These are phyloP conservation scores for Phengaris alcon DNA, from an alignment of 2,888 invertebrate species.

Conservation along the genomic window DNA sequence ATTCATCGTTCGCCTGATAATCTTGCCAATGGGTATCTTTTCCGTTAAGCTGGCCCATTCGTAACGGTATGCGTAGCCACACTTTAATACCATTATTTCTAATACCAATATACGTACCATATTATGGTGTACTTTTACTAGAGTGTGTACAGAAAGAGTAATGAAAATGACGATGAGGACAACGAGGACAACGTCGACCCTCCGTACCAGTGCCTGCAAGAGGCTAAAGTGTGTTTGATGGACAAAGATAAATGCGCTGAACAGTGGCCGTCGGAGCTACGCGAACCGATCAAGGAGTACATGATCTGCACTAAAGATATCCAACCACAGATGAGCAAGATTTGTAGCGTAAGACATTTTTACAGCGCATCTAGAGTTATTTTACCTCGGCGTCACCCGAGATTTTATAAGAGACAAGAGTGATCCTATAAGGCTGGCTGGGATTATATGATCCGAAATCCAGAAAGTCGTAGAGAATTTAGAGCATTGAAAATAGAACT, in stretches of 20 bases:
- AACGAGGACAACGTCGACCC: too few species aligned
- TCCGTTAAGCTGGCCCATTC: too few species aligned
- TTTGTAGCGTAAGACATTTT: conserved; percentile 60
- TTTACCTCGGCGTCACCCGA: background rate
- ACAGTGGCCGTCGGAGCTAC: conserved; percentile 68
- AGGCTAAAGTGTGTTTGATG: conserved; percentile 72
- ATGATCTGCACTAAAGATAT: conserved; percentile 75
- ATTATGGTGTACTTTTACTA: too few species aligned
- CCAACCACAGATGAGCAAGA: conserved; percentile 51
- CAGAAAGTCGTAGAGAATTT: too few species aligned
- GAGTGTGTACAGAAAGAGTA: background rate
- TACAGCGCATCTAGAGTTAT: background rate
- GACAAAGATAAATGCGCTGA: conserved; percentile 70
- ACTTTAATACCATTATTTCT: background rate
- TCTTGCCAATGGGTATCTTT: too few species aligned
- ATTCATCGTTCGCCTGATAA: too few species aligned
- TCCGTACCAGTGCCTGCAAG: conserved; percentile 56
- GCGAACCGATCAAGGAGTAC: conserved; percentile 64
- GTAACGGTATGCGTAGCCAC: background rate
- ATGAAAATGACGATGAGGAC: background rate
- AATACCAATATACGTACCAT: background rate
- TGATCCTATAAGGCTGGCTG: too few species aligned
- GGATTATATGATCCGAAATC: too few species aligned
- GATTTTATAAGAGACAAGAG: too few species aligned
- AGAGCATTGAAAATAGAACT: too few species aligned